A percentile compares a stretch with the other conserved stretches of the same genome.
Conservation (phyloP, 2,113 vertebrate species). For the Alligator mississippiensis region DNA sequence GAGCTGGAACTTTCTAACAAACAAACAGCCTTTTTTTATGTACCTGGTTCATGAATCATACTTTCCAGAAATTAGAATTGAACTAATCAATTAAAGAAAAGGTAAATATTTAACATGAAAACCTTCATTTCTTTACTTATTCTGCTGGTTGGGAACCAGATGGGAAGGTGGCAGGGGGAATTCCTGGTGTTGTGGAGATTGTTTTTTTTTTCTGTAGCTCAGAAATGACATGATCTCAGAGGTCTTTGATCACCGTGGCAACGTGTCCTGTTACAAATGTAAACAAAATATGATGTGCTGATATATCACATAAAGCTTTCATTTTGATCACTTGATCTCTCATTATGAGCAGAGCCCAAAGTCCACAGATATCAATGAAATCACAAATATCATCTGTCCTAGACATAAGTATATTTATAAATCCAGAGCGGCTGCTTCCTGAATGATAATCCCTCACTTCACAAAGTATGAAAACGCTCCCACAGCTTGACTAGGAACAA, state of each 20-base stretch:
- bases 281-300: too few species aligned
- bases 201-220: too few species aligned
- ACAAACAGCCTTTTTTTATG: neutral
- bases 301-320: rapidly evolving
- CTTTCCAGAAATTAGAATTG: rapidly evolving
- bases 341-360: neutral
- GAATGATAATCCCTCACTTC: neutral
- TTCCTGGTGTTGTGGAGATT: too few species aligned
- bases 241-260: too few species aligned
- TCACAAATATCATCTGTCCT: neutral
- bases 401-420: neutral
- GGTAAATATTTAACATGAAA: neutral
- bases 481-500: neutral
- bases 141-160: too few species aligned
- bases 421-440: neutral
- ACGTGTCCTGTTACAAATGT: too few species aligned
- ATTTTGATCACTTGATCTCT: neutral
- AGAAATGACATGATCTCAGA: too few species aligned
- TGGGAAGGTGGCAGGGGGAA: too few species aligned
- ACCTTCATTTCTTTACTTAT: too few species aligned
- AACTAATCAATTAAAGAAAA: neutral
- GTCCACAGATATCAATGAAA: neutral
- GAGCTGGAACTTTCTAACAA: neutral
- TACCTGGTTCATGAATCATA: neutral
- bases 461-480: neutral